Conservation (phyloP, 92 coral and sea anemone genomes). For the Anthopleura xanthogrammica region DNA sequence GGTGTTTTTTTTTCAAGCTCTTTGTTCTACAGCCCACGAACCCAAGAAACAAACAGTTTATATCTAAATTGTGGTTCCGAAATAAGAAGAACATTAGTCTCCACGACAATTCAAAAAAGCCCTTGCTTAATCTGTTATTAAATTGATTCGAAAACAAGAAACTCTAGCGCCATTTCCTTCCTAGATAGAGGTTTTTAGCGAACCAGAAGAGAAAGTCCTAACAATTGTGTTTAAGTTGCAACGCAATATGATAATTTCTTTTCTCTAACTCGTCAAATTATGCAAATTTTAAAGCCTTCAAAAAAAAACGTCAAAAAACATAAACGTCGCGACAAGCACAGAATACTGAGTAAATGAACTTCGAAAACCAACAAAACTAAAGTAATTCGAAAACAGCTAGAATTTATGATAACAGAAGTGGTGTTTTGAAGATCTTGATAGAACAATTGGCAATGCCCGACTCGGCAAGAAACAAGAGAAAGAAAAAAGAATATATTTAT, state of each 20-base stretch:
- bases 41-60: background rate
- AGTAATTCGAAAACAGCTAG: background rate
- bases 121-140: background rate
- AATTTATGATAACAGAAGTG: background rate
- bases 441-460: background rate
- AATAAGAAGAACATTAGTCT: background rate
- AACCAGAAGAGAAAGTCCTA: background rate
- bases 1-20: background rate
- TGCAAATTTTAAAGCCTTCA: slow-evolving; percentile 23
- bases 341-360: background rate
- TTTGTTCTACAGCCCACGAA: background rate
- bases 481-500: background rate
- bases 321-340: background rate
- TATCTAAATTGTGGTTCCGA: background rate
- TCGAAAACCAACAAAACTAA: background rate
- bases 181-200: background rate
- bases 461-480: background rate
- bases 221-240: slow-evolving; percentile 20
- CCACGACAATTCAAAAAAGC: background rate
- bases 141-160: background rate
- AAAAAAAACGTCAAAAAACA: slow-evolving; percentile 11
- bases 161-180: background rate
- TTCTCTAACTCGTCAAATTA: slow-evolving; percentile 25
- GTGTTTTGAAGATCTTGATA: background rate
- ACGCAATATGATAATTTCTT: slow-evolving; percentile 41